Evolutionary conservation across 2,113 vertebrate species (phyloP).

Genomic region (Crypturellus undulatus): DNA sequence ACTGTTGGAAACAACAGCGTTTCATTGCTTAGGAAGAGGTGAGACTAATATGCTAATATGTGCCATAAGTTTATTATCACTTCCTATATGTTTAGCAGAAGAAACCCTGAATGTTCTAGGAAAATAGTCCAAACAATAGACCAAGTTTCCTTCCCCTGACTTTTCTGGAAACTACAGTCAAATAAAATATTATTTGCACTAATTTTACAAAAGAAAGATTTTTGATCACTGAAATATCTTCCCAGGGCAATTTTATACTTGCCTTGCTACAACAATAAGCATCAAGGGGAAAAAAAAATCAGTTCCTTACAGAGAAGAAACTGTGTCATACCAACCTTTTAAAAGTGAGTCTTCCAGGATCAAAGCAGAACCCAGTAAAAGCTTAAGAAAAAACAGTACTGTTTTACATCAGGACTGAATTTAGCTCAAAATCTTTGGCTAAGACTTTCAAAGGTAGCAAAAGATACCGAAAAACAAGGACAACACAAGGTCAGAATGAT

Average conservation of each 20-base stretch:
- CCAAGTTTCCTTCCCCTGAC: conserved; percentile 2
- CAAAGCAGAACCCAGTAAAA: conserved; percentile 50
- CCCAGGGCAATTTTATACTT: conserved; percentile 33
- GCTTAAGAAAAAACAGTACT: conserved; percentile 49
- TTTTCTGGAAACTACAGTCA: conserved; percentile 25
- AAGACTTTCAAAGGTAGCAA: conserved; percentile 54
- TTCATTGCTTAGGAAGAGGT: not conserved
- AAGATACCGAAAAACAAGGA: conserved; percentile 44
- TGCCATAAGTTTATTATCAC: not conserved
- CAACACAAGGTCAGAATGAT: conserved; percentile 55
- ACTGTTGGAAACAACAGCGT: not conserved
- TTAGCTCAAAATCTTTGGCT: conserved; percentile 49
- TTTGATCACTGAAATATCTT: conserved; percentile 51
- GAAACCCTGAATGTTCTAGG: not conserved
- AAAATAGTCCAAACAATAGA: not conserved
- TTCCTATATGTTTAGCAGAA: not conserved
- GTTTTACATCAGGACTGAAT: conserved; percentile 69
- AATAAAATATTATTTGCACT: conserved; percentile 17
- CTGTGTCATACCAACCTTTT: conserved; percentile 60
- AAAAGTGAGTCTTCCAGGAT: conserved; percentile 53
- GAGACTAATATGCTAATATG: not conserved
- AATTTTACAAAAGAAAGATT: conserved; percentile 24
- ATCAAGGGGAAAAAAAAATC: conserved; percentile 14
- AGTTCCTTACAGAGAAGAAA: conserved; percentile 44
- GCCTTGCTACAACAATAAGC: conserved; percentile 39